Evolutionary conservation across 2,888 invertebrate species (phyloP).

Genomic region (Drepana falcataria): DNA sequence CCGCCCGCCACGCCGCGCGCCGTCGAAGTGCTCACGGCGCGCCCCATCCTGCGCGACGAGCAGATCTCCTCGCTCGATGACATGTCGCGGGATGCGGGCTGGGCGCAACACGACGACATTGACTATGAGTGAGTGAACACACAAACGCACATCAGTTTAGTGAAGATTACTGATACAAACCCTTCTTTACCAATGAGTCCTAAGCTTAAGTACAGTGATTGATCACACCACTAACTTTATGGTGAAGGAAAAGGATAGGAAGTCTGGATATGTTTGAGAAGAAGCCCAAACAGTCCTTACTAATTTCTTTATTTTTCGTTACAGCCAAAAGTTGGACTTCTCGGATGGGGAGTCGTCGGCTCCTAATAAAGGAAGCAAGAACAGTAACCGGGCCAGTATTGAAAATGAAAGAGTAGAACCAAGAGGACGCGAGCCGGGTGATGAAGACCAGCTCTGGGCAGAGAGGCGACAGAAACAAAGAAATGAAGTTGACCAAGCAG

Average conservation of each 20-base stretch:
- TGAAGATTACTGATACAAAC: no score
- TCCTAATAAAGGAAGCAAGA: constrained; percentile 49
- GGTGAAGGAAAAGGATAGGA: no score
- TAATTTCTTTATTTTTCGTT: no score
- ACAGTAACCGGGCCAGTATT: constrained; percentile 45
- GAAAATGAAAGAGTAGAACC: constrained; percentile 59
- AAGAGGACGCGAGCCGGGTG: constrained; percentile 58
- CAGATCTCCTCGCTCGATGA: constrained; percentile 95
- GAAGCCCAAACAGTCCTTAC: no score
- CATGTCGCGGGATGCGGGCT: constrained; percentile 92
- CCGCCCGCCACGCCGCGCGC: constrained; percentile 66
- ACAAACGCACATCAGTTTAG: no score
- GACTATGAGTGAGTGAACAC: constrained; percentile 87
- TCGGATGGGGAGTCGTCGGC: constrained; percentile 90
- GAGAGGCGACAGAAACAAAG: constrained; percentile 83
- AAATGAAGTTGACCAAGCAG: constrained; percentile 86
- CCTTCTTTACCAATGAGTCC: no score
- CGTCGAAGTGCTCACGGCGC: constrained; percentile 82
- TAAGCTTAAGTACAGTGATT: no score
- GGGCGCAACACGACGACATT: constrained; percentile 95
- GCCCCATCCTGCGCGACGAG: constrained; percentile 95
- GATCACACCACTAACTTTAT: no score
- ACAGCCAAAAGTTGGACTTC: constrained; percentile 92
- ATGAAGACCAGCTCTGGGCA: constrained; percentile 81
- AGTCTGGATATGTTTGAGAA: no score